Conservation (phyloP, 1,140 invertebrate species). For the Drosophila insularis region DNA sequence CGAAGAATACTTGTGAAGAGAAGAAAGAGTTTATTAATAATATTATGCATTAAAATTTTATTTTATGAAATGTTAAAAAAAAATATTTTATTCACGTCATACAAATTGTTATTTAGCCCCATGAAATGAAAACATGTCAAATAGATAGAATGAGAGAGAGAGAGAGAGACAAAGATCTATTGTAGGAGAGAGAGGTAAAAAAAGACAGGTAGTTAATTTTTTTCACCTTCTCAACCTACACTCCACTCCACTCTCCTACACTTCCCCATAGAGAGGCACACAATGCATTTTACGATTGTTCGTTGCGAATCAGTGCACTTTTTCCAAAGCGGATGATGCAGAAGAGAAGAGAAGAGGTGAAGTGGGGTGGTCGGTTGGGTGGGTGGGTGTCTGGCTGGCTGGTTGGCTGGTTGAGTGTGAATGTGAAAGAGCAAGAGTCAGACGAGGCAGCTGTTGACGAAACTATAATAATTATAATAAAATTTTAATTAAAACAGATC, state of each 20-base stretch:
- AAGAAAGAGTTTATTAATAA: too few species aligned
- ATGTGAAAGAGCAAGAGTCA: constrained; percentile 1
- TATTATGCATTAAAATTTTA: too few species aligned
- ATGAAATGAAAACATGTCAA: not conserved
- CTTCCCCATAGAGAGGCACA: constrained; percentile 12
- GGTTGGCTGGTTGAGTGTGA: not conserved
- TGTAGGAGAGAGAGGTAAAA: not conserved
- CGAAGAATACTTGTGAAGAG: too few species aligned
- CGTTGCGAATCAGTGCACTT: constrained; percentile 60
- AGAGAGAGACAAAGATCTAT: not conserved
- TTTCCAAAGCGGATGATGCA: constrained; percentile 3
- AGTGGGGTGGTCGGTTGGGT: constrained; percentile 1
- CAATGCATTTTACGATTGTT: constrained; percentile 57
- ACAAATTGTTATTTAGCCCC: not conserved
- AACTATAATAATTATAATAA: constrained; percentile 49
- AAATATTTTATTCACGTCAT: not conserved
- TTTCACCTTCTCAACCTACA: constrained; percentile 16
- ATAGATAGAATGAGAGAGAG: not conserved
- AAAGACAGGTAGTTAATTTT: constrained; percentile 12
- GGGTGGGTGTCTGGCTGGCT: too few species aligned
- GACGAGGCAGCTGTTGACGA: constrained; percentile 20
- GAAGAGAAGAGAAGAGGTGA: not conserved
- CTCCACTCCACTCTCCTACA: constrained; percentile 20
- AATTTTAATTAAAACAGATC: constrained; percentile 62
- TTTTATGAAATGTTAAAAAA: too few species aligned